These are phyloP conservation scores for Echinarachnius parma DNA, from an alignment of 53 echinoderm and acorn worm genomes.

Conservation along the genomic window DNA sequence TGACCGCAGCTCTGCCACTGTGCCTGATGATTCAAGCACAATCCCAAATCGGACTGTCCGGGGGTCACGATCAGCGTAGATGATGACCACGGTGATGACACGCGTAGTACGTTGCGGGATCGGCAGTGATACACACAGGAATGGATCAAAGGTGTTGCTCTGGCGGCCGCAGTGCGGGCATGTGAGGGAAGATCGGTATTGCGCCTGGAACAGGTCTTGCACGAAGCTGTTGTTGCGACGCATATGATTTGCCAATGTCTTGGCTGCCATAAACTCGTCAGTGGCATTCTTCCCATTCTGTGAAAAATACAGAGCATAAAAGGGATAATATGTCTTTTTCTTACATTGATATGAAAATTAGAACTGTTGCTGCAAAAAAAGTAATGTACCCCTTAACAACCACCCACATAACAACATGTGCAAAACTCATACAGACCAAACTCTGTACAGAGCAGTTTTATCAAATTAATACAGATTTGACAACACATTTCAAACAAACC, in stretches of 20 bases:
- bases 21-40: slow-evolving; percentile 57
- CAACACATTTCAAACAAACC: no score
- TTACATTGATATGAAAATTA: no score
- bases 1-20: slow-evolving; percentile 70
- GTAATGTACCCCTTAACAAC: no score
- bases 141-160: slow-evolving; percentile 99
- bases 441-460: no score
- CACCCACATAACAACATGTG: no score
- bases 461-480: no score
- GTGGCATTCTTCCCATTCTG: slow-evolving; percentile 89
- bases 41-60: slow-evolving; percentile 74
- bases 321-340: no score
- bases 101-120: slow-evolving; percentile 90
- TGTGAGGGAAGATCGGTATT: slow-evolving; percentile 90
- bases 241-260: slow-evolving; percentile 95
- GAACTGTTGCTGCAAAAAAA: no score
- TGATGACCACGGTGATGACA: slow-evolving; percentile 76
- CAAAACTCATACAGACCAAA: no score
- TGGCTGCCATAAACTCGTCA: slow-evolving; percentile 86
- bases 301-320: no score
- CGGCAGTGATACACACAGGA: slow-evolving; percentile 89
- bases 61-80: slow-evolving; percentile 81
- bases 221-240: slow-evolving; percentile 97
- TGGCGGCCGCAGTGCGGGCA: slow-evolving; percentile 92
- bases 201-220: slow-evolving; percentile 97